A percentile compares a stretch with the other conserved stretches of the same genome.
Conservation (phyloP, 2,113 vertebrate species). For the Prietella phreatophila region DNA sequence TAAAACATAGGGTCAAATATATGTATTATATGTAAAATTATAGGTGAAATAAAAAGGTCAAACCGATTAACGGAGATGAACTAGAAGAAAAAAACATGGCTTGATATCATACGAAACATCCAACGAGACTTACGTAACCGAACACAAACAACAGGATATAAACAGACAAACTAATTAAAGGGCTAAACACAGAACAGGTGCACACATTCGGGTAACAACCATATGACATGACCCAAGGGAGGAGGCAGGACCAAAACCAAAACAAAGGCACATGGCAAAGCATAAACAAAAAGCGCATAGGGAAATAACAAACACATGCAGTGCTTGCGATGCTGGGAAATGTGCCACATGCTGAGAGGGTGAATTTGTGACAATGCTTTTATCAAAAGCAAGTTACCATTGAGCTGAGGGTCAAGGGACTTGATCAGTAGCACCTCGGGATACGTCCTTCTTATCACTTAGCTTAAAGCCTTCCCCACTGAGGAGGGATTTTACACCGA, state of each 20-base stretch:
- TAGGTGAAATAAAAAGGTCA: background rate
- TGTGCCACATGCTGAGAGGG: background rate
- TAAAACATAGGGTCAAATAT: background rate
- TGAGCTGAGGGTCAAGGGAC: background rate
- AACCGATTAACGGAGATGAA: background rate
- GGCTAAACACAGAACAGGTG: slow-evolving; percentile 1
- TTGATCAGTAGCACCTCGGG: background rate
- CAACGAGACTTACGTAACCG: background rate
- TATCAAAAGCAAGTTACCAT: background rate
- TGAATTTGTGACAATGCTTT: background rate
- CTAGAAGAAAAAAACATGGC: background rate
- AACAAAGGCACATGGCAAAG: background rate
- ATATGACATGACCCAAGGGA: background rate
- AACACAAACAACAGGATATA: background rate
- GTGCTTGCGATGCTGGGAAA: background rate
- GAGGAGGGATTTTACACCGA: background rate
- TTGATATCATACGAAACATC: background rate
- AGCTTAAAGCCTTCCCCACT: background rate
- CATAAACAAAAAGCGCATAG: background rate
- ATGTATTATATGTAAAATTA: background rate
- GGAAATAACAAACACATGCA: background rate
- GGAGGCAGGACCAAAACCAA: background rate
- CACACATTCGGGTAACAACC: background rate
- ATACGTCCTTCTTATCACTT: background rate
- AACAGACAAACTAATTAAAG: background rate